A percentile compares a stretch with the other conserved stretches of the same genome.
These are phyloP conservation scores for Laothoe populi DNA, from an alignment of 2,888 invertebrate species.

Conservation along the genomic window DNA sequence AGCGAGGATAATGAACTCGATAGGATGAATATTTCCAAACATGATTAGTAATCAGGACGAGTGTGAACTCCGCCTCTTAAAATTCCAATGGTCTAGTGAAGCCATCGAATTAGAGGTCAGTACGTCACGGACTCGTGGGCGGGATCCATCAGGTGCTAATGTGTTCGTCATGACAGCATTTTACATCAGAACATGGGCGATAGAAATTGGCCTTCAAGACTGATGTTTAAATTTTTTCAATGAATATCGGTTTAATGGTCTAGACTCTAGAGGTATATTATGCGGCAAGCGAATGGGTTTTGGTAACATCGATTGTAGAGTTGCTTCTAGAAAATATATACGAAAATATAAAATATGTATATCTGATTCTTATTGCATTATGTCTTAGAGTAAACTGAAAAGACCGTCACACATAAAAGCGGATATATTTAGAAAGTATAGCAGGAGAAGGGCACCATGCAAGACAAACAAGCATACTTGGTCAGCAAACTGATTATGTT, in stretches of 20 bases:
- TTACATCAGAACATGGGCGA: neutral
- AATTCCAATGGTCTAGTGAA: conserved; percentile 3
- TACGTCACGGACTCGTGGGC: conserved; percentile 10
- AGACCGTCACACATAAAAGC: too few species aligned
- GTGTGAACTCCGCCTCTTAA: neutral
- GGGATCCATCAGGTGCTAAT: neutral
- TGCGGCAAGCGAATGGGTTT: too few species aligned
- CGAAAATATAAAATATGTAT: too few species aligned
- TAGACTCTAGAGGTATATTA: too few species aligned
- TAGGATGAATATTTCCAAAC: neutral
- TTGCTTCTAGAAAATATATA: too few species aligned
- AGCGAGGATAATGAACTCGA: neutral
- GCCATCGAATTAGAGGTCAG: neutral
- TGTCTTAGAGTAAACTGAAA: too few species aligned
- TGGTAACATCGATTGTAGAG: too few species aligned
- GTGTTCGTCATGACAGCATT: neutral
- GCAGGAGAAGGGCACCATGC: too few species aligned
- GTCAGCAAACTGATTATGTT: too few species aligned
- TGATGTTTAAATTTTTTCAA: neutral
- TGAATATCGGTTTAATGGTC: neutral
- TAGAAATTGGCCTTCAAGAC: neutral
- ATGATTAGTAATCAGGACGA: neutral
- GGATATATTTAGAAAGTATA: too few species aligned
- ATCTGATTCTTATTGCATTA: too few species aligned
- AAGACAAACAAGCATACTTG: too few species aligned